These are phyloP conservation scores for Eupeodes latifasciatus DNA, from an alignment of 2,888 invertebrate genomes.

Conservation along the genomic window DNA sequence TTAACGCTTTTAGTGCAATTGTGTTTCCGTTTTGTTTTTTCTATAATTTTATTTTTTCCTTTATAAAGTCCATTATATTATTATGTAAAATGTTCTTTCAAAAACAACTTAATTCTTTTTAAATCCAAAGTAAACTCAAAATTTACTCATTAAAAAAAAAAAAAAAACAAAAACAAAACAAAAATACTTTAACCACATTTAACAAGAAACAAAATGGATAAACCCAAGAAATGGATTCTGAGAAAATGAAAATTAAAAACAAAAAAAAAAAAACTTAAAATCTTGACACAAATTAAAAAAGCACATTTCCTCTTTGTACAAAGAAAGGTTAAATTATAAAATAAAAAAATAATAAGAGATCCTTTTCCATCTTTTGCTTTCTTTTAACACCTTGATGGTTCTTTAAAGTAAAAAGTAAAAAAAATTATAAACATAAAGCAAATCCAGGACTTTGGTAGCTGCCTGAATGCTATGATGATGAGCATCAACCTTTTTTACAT, in stretches of 20 bases:
- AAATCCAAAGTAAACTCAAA: conserved; percentile 4
- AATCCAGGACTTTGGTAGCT: background rate
- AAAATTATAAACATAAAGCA: background rate
- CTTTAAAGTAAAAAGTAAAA: background rate
- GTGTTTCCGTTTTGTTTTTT: background rate
- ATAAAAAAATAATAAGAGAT: background rate
- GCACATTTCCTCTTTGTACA: conserved; percentile 31
- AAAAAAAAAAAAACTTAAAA: conserved; percentile 16
- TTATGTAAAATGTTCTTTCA: background rate
- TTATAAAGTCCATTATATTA: background rate
- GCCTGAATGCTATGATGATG: background rate
- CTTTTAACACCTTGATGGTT: conserved; percentile 5
- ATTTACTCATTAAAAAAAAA: background rate
- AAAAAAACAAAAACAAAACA: background rate
- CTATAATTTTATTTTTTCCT: background rate
- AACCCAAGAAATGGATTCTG: background rate
- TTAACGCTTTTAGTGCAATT: background rate
- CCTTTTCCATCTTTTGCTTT: conserved; percentile 1
- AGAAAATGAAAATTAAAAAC: background rate
- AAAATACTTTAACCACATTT: conserved; percentile 4
- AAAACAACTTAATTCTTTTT: conserved; percentile 15
- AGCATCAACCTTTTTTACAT: conserved; percentile 5
- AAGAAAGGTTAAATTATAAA: conserved; percentile 17
- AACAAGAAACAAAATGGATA: conserved; percentile 9
- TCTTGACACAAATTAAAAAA: conserved; percentile 62